Conservation (phyloP, 2,797 vertebrate genomes). For the Lagocephalus sceleratus region DNA sequence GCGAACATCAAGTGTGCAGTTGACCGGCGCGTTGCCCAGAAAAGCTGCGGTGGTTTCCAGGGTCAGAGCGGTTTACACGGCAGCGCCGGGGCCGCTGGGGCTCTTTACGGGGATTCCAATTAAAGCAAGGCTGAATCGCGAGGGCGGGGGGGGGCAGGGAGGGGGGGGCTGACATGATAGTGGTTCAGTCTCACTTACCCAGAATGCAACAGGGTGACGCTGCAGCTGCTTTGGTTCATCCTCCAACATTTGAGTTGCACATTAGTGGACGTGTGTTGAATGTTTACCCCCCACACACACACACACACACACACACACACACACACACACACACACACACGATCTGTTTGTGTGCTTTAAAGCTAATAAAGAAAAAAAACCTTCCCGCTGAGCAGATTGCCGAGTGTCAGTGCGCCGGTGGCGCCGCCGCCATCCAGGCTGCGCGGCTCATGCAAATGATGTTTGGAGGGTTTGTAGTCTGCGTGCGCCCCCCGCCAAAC, state of each 20-base stretch:
- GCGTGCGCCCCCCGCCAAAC: conserved; percentile 9
- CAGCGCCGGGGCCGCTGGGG: conserved; percentile 43
- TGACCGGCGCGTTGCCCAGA: conserved; percentile 37
- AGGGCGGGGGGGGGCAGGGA: conserved; percentile 14
- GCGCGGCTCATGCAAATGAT: conserved; percentile 23
- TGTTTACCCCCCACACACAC: too few relatives aligned
- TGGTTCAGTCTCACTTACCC: too few relatives aligned
- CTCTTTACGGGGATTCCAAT: conserved; percentile 53
- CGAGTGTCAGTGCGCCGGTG: background rate
- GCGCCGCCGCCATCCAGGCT: background rate
- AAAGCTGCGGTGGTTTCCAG: conserved; percentile 60
- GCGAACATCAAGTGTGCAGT: conserved; percentile 32
- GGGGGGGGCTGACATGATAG: too few relatives aligned
- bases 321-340: too few relatives aligned
- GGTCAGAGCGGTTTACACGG: conserved; percentile 49
- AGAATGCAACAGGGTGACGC: too few relatives aligned
- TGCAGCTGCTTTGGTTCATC: too few relatives aligned
- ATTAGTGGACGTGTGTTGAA: too few relatives aligned
- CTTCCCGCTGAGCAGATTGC: conserved; percentile 6
- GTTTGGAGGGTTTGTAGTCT: conserved; percentile 11
- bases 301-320: too few relatives aligned
- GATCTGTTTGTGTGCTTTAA: background rate
- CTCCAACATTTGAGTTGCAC: too few relatives aligned
- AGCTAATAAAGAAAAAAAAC: background rate
- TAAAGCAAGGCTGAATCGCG: conserved; percentile 30